Base-by-base conservation (phyloP, 2,113 vertebrate species). In the Lepisosteus oculatus region DNA sequence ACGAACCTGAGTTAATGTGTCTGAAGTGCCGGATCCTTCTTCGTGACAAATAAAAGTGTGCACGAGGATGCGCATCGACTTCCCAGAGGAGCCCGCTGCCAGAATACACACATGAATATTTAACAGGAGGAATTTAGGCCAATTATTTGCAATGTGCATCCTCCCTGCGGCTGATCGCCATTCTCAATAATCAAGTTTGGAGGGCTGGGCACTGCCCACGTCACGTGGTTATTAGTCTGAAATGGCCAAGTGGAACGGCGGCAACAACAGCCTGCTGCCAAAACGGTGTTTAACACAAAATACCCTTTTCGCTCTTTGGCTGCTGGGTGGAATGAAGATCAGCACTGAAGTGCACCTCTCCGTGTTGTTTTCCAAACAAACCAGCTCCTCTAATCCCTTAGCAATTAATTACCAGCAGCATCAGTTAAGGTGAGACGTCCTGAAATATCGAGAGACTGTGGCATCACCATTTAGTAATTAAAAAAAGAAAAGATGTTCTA, bases 81-180 rank as follows among this genome's bases (percentile, higher is more conserved):
- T 56, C 44, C 72, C 47, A 70, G 6, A 61, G 67, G 68, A 47
- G 14, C 3, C 15, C 17, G 2, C 75, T 43, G 54, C 44, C 61
- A 59, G 61, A 74, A 55, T 62, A 78, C 61, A 74, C 69, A 74
- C 76, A 77, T 80, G 56, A 80, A 83, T 80, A 86, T 84, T 78
- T 75, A 81, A 78, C 29, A 62, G 67, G n/a, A 1, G 61, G 59
- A 41, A 57, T 72, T 76, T 43, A 69, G 56, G 69, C 65, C 72
- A 72, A 76, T 81, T 79, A 81, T 69, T 45, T 66, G 57, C 72
- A 14, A 64, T n/a, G 47, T 44, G 12, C 17, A 63, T 66, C 67
- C 55, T 65, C 65, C 74, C 57, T 43, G 61, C 44, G 74, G 62
- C 72, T 84, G 79, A 88, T 76, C 69, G 79, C 65, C 77, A 79